These are phyloP conservation scores for Agonopterix arenella DNA, from an alignment of 2,888 invertebrate species.

Conservation along the genomic window DNA sequence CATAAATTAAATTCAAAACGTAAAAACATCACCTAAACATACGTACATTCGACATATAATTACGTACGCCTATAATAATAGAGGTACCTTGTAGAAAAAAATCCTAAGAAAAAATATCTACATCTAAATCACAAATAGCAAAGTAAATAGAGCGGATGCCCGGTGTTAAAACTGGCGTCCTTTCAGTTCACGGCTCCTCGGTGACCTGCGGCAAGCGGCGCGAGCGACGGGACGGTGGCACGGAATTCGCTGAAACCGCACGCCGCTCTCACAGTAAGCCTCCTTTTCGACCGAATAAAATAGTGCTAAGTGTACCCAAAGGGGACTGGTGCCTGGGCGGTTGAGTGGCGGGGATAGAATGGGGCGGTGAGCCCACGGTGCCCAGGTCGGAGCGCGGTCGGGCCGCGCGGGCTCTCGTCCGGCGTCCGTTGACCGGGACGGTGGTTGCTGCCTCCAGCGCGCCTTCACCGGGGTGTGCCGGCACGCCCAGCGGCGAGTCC, in stretches of 20 bases:
- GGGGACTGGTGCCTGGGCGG: constrained; percentile 51
- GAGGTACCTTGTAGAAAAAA: constrained; percentile 28
- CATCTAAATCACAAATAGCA: constrained; percentile 36
- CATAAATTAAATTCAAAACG: constrained; percentile 33
- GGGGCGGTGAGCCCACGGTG: constrained; percentile 35
- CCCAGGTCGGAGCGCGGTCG: constrained; percentile 46
- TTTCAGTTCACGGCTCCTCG: too few relatives aligned
- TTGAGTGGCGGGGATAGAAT: constrained; percentile 18
- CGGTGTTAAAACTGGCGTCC: constrained; percentile 3
- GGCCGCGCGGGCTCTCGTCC: constrained; percentile 48
- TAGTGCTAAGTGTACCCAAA: constrained; percentile 86
- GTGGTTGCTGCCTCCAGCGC: constrained; percentile 63
- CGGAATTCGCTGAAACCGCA: constrained; percentile 5
- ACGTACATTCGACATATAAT: not conserved
- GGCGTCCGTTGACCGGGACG: constrained; percentile 58
- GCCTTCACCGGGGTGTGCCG: constrained; percentile 78
- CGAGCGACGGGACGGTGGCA: constrained; percentile 5
- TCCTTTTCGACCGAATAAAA: constrained; percentile 90
- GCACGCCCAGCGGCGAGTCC: constrained; percentile 71
- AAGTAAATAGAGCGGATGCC: constrained; percentile 22
- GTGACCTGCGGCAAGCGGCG: constrained; percentile 5
- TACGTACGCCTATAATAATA: constrained; percentile 13
- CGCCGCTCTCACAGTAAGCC: constrained; percentile 77
- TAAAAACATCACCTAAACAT: constrained; percentile 25
- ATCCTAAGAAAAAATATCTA: constrained; percentile 20